phyloP scores from a whole-genome alignment of 2,113 vertebrate genomes.

The Poeciliopsis retropinna region DNA sequence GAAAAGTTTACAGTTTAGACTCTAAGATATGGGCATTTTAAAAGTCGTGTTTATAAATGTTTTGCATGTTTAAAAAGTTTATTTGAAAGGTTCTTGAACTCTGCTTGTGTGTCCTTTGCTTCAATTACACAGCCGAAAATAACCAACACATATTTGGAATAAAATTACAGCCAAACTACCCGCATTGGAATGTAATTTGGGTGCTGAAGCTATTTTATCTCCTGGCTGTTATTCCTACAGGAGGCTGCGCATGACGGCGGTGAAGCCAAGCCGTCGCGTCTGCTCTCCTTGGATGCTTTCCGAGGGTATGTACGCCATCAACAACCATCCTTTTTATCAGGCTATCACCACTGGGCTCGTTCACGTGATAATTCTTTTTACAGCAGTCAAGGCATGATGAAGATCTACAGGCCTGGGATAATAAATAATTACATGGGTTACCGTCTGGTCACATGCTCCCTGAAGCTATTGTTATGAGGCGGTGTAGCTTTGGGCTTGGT shows the following conservation, averaged over 20 bases:
- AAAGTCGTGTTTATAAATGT: no score
- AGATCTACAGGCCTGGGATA: constrained; percentile 61
- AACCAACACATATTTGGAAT: no score
- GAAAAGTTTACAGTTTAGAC: no score
- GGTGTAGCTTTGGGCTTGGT: constrained; percentile 71
- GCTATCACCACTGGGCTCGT: constrained; percentile 49
- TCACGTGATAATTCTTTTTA: constrained; percentile 59
- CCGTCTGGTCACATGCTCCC: constrained; percentile 78
- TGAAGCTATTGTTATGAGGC: constrained; percentile 74
- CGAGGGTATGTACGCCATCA: constrained; percentile 72
- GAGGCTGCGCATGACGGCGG: constrained; percentile 13
- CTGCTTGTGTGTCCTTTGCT: no score
- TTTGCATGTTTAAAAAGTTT: no score
- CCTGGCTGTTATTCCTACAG: constrained; percentile 17
- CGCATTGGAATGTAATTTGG: neutral
- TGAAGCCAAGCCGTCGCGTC: constrained; percentile 55
- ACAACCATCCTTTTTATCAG: constrained; percentile 35
- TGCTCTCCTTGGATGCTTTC: constrained; percentile 77
- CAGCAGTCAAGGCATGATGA: constrained; percentile 55
- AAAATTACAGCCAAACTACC: no score
- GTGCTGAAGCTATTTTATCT: constrained; percentile 5
- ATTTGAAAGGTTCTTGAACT: no score
- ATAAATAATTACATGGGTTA: constrained; percentile 79
- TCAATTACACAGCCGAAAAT: no score
- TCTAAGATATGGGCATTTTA: no score